These are phyloP conservation scores for Choristoneura fumiferana DNA, from an alignment of 1,140 invertebrate species.

Conservation along the genomic window DNA sequence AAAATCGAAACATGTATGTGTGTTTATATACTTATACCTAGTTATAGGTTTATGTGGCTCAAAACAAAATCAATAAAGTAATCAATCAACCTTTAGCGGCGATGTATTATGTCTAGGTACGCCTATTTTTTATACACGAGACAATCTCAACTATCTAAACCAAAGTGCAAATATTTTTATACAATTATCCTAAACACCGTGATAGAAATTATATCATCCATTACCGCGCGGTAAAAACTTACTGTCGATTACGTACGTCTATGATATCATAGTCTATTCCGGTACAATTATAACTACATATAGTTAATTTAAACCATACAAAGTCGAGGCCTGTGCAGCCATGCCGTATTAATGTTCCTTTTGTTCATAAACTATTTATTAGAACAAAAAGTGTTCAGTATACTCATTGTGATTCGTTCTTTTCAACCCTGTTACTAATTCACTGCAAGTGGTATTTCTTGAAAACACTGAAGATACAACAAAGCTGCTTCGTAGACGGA, in stretches of 20 bases:
- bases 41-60: too few relatives aligned
- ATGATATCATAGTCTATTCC: conserved; percentile 69
- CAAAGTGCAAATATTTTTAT: neutral
- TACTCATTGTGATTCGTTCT: conserved; percentile 33
- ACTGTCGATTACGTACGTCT: neutral
- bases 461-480: conserved; percentile 53
- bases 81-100: too few relatives aligned
- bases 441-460: conserved; percentile 66
- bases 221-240: too few relatives aligned
- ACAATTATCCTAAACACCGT: neutral
- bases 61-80: too few relatives aligned
- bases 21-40: too few relatives aligned
- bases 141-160: neutral
- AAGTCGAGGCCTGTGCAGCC: conserved; percentile 55
- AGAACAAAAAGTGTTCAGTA: conserved; percentile 40
- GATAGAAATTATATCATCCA: too few relatives aligned
- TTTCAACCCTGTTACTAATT: conserved; percentile 50
- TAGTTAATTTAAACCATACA: too few relatives aligned
- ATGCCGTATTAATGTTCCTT: conserved; percentile 31
- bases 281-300: conserved; percentile 45
- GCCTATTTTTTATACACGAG: neutral
- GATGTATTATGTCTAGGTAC: too few relatives aligned
- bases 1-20: too few relatives aligned
- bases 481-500: conserved; percentile 39
- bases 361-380: conserved; percentile 29